Evolutionary conservation across 2,797 vertebrate genomes (phyloP).

Genomic region (Onychomys torridus): DNA sequence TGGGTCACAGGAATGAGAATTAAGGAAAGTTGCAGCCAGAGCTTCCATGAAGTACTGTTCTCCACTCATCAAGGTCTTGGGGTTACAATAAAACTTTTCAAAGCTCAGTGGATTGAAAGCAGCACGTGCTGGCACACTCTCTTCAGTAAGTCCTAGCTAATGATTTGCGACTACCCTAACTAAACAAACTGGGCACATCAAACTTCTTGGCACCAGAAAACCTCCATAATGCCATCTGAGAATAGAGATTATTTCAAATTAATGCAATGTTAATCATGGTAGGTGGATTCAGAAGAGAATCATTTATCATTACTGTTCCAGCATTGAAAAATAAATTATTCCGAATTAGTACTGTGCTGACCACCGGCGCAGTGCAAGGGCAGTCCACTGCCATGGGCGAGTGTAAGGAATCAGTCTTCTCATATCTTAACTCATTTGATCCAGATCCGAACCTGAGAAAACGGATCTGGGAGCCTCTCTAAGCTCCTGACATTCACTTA

Average conservation of each 20-base stretch:
- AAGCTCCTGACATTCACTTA: neutral
- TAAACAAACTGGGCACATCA: neutral
- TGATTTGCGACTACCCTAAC: neutral
- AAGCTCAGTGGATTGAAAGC: neutral
- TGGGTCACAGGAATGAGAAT: neutral
- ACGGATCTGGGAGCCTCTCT: neutral
- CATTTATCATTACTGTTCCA: neutral
- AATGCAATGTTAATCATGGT: neutral
- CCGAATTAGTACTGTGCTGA: neutral
- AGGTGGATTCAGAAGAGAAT: neutral
- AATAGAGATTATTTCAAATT: neutral
- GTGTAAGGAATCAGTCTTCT: neutral
- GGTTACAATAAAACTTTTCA: neutral
- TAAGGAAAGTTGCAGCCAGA: neutral
- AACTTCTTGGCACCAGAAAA: neutral
- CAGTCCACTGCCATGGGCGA: too few relatives aligned
- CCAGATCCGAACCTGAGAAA: neutral
- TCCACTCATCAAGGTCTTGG: neutral
- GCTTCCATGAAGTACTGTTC: neutral
- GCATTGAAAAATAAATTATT: neutral
- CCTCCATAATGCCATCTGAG: neutral
- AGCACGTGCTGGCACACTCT: neutral
- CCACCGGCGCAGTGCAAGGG: neutral
- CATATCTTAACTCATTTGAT: neutral
- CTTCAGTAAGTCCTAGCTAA: neutral